These are phyloP conservation scores for Suillia variegata DNA, from an alignment of 2,888 invertebrate species.

Conservation along the genomic window DNA sequence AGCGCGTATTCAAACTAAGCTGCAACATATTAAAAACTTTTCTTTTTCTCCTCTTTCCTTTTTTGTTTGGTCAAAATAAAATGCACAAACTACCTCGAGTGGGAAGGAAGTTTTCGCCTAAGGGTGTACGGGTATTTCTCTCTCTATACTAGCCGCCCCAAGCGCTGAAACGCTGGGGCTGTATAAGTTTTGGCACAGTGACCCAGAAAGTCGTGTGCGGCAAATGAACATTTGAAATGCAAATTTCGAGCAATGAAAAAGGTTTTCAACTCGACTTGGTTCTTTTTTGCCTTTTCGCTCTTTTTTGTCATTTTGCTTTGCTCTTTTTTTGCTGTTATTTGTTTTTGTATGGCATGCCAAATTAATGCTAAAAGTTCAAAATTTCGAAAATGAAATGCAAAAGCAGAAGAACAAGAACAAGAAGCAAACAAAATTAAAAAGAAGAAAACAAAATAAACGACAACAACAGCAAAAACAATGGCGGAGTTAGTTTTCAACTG, in stretches of 20 bases:
- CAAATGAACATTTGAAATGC: not conserved
- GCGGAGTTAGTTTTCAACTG: too few relatives aligned
- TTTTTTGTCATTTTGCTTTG: too few relatives aligned
- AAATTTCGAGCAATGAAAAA: not conserved
- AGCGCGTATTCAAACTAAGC: not conserved
- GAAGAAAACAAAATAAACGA: not conserved
- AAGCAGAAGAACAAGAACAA: not conserved
- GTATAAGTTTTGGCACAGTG: slow-evolving; percentile 1
- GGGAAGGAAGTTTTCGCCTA: not conserved
- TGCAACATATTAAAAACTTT: not conserved
- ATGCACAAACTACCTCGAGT: too few relatives aligned
- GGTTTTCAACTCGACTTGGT: not conserved
- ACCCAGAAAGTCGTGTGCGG: not conserved
- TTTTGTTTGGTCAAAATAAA: too few relatives aligned
- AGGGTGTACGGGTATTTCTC: too few relatives aligned
- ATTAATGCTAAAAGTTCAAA: not conserved
- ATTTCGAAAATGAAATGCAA: not conserved
- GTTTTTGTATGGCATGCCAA: not conserved
- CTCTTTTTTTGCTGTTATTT: too few relatives aligned
- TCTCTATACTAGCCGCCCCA: not conserved
- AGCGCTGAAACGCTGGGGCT: too few relatives aligned
- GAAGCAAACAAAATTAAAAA: not conserved
- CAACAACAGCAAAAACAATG: not conserved
- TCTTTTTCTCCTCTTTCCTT: too few relatives aligned
- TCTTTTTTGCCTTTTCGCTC: not conserved